These are phyloP conservation scores for Coelogynopora nodosa DNA, from an alignment of 2,888 invertebrate species.

Conservation along the genomic window DNA sequence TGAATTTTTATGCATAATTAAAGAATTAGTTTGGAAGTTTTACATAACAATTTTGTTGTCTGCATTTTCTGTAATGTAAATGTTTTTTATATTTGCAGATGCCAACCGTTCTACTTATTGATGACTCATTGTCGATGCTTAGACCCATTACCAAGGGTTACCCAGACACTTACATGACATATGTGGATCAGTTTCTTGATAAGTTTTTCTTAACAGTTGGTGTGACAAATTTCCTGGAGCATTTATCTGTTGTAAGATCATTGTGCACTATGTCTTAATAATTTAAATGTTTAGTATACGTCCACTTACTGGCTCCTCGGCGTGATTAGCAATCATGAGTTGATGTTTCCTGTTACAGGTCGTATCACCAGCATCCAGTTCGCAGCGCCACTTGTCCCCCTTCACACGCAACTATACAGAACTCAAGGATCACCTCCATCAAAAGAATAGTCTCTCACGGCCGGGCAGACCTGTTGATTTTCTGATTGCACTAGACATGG, in stretches of 20 bases:
- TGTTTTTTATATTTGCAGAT: too few species aligned
- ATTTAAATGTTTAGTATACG: neutral
- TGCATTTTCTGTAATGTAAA: too few species aligned
- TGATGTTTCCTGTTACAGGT: neutral
- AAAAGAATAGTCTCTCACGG: neutral
- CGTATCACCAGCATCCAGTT: neutral
- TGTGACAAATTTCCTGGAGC: neutral
- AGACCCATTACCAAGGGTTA: neutral
- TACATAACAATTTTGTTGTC: too few species aligned
- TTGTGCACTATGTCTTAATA: neutral
- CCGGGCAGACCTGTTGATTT: neutral
- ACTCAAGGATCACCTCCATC: neutral
- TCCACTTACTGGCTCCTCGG: neutral
- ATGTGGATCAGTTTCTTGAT: neutral
- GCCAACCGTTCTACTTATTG: neutral
- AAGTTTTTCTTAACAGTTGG: neutral
- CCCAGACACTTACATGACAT: neutral
- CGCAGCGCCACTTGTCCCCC: neutral
- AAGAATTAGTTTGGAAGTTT: too few species aligned
- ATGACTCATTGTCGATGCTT: neutral
- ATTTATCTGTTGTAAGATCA: neutral
- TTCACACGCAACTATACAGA: neutral
- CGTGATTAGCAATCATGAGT: too few species aligned
- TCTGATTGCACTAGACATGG: neutral
- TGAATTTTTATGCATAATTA: too few species aligned